Conservation (phyloP, 2,888 invertebrate species). For the Cephus pygmeus region DNA sequence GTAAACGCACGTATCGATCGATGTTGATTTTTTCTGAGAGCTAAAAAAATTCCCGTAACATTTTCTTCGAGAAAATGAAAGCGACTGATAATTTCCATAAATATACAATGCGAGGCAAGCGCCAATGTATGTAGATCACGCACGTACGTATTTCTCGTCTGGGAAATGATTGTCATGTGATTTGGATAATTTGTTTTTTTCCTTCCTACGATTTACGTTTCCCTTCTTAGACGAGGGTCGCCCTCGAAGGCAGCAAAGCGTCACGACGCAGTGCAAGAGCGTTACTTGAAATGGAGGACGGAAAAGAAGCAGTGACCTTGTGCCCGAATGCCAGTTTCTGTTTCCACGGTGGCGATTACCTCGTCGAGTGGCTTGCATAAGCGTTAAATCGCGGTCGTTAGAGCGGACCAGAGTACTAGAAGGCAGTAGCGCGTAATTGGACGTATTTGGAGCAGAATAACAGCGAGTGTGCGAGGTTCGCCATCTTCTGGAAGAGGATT, state of each 20-base stretch:
- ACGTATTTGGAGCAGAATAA: constrained; percentile 46
- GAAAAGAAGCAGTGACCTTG: constrained; percentile 39
- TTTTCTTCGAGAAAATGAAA: neutral
- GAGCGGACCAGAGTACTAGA: constrained; percentile 14
- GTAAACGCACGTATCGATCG: neutral
- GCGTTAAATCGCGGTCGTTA: constrained; percentile 44
- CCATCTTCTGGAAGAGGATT: constrained; percentile 13
- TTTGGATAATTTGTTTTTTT: neutral
- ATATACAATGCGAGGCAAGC: neutral
- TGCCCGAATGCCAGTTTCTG: constrained; percentile 49
- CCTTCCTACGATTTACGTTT: neutral
- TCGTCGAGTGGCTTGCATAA: constrained; percentile 38
- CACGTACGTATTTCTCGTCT: neutral
- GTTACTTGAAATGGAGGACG: neutral
- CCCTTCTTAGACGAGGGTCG: neutral
- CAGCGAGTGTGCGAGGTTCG: constrained; percentile 17
- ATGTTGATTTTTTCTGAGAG: neutral
- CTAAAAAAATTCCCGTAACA: neutral
- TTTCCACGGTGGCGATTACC: constrained; percentile 30
- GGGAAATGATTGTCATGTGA: neutral
- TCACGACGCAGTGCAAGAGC: neutral
- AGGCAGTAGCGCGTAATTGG: constrained; percentile 28
- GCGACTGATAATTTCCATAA: neutral
- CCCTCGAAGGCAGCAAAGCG: neutral
- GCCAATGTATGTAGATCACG: neutral